Base-by-base conservation (phyloP, 1,140 invertebrate genomes). In the Cydia amplana region DNA sequence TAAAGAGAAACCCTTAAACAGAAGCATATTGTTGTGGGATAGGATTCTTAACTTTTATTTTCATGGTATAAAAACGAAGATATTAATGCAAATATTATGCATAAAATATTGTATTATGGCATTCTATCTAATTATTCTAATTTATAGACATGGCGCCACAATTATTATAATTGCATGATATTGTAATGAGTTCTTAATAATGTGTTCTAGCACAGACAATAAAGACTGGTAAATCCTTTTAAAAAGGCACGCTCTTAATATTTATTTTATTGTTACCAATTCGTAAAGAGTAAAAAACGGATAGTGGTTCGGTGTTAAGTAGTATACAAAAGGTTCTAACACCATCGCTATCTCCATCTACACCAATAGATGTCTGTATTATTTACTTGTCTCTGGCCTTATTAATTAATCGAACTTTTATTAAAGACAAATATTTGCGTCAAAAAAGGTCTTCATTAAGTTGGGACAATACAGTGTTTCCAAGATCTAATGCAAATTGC, bases 401-500 rank as follows among this genome's bases (percentile, higher is more conserved):
- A 23, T n/a, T 60, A 60, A 60, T 60, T 60, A 23, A 51, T n/a
- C 16, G 49, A 51, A 51, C n/a, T n/a, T 51, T 7, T 51, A 18
- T n/a, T n/a, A 51, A 51, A 51, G 49, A 60, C n/a, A 60, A 60
- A 23, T 10, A 60, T 23, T 23, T 12, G 20, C 55, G 9, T 23
- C 55, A 60, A 60, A 60, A 60, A 60, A 60, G 18, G 55, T 23
- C 9, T 23, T 60, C 6, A 60, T 20, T 23, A 60, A 60, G 20
- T 9, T 55, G 7, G 12, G 20, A 60, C 55, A 60, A 60, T 60
- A 60, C 55, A 60, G 18, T n/a, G 55, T 20, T 60, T 60, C 20
- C 55, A 60, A 60, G 55, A 60, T 60, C 55, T 60, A 60, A 60
- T 60, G 55, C 55, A 60, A 23, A 60, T 60, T 60, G 55, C 55